Evolutionary conservation across 1,140 invertebrate species (phyloP).

Genomic region (Cephus cinctus): DNA sequence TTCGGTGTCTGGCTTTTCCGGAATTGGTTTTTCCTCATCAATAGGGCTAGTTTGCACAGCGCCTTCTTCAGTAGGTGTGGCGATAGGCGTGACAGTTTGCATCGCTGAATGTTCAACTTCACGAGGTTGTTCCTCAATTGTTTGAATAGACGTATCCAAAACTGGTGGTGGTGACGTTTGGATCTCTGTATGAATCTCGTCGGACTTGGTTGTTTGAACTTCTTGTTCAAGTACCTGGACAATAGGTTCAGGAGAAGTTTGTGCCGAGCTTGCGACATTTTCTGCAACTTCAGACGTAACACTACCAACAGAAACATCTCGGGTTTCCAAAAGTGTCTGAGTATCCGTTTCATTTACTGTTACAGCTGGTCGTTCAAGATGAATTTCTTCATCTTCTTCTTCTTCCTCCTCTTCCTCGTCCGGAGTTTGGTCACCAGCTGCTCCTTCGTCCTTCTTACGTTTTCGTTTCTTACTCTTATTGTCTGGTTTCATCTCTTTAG

Average conservation of each 20-base stretch:
- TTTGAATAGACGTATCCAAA: constrained; percentile 35
- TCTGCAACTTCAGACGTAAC: constrained; percentile 27
- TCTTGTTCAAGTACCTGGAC: constrained; percentile 10
- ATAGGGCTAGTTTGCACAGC: constrained; percentile 37
- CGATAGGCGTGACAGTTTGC: constrained; percentile 29
- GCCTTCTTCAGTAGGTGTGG: constrained; percentile 33
- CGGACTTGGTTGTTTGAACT: constrained; percentile 20
- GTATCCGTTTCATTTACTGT: constrained; percentile 51
- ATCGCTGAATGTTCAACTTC: constrained; percentile 37
- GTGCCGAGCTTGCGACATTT: constrained; percentile 26
- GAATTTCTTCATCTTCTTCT: constrained; percentile 25
- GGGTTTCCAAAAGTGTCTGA: constrained; percentile 49
- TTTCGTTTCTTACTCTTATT: constrained; percentile 51
- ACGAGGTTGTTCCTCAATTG: constrained; percentile 22
- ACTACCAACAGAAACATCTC: constrained; percentile 41
- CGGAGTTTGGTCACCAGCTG: too few species aligned
- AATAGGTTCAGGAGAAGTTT: constrained; percentile 27
- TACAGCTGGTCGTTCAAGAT: constrained; percentile 25
- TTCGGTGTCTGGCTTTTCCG: constrained; percentile 29
- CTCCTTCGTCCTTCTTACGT: constrained; percentile 19
- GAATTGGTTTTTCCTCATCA: constrained; percentile 29
- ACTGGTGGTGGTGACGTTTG: constrained; percentile 58
- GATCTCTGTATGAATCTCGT: constrained; percentile 26
- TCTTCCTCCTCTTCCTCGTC: constrained; percentile 13
- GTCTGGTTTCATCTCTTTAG: constrained; percentile 39